phyloP scores from a whole-genome alignment of 37 sponge, comb jelly and placozoan genomes.

The Amphimedon queenslandica region DNA sequence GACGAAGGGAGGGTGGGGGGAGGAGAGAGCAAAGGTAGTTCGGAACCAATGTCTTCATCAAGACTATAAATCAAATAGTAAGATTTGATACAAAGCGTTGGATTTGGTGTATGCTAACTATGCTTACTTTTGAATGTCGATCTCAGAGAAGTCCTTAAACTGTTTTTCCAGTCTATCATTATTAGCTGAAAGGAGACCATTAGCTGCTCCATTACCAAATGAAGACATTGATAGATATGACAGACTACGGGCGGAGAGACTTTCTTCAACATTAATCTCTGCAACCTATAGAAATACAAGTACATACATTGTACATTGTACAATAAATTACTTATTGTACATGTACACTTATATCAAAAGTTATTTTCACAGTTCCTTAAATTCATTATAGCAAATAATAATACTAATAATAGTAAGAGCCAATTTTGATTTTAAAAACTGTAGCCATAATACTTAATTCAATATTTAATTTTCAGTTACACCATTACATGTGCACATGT shows the following conservation, averaged over 20 bases:
- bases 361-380: too few species aligned
- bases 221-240: background rate
- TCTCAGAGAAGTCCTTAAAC: slow-evolving; percentile 22
- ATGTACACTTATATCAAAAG: too few species aligned
- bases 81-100: background rate
- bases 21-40: background rate
- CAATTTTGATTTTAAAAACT: too few species aligned
- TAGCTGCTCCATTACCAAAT: background rate
- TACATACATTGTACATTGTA: too few species aligned
- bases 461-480: too few species aligned
- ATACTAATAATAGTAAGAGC: too few species aligned
- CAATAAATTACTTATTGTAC: too few species aligned
- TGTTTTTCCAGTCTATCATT: background rate
- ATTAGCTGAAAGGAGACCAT: background rate
- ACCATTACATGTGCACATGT: too few species aligned
- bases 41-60: background rate
- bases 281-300: too few species aligned
- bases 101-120: background rate
- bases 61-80: background rate
- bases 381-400: too few species aligned
- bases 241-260: slow-evolving; percentile 6
- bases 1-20: too few species aligned
- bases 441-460: too few species aligned
- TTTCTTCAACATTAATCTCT: slow-evolving; percentile 26
- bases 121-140: slow-evolving; percentile 12